Evolutionary conservation across 2,888 invertebrate species (phyloP).

Genomic region (Dascillus cervinus): DNA sequence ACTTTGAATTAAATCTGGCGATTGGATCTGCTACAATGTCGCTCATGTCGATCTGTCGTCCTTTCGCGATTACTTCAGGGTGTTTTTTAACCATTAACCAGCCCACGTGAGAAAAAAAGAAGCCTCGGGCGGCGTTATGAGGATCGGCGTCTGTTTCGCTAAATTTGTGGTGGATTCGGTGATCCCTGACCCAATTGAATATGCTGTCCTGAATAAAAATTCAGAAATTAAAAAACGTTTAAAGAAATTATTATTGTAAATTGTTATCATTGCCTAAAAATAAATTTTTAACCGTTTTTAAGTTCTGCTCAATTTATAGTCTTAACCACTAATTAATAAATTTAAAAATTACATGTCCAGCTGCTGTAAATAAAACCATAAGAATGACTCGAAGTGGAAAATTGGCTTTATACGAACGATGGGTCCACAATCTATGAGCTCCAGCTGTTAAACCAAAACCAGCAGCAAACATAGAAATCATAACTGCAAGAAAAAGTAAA

Average conservation of each 20-base stretch:
- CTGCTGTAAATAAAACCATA: conserved; percentile 72
- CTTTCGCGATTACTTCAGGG: conserved; percentile 71
- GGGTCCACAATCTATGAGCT: conserved; percentile 91
- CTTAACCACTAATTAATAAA: too few relatives aligned
- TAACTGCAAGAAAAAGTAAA: too few relatives aligned
- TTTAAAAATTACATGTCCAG: too few relatives aligned
- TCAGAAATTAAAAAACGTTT: too few relatives aligned
- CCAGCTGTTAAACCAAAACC: conserved; percentile 80
- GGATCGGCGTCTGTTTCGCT: conserved; percentile 77
- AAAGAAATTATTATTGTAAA: too few relatives aligned
- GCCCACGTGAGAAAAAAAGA: conserved; percentile 90
- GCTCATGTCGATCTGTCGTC: conserved; percentile 69
- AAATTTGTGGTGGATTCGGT: conserved; percentile 68
- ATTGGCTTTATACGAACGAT: conserved; percentile 85
- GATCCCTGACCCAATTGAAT: conserved; percentile 68
- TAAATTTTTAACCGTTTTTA: too few relatives aligned
- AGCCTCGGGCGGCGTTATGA: conserved; percentile 73
- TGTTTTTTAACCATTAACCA: conserved; percentile 90
- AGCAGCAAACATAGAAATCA: conserved; percentile 16
- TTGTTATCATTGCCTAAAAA: too few relatives aligned
- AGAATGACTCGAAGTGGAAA: conserved; percentile 75
- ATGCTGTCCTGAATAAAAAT: too few relatives aligned
- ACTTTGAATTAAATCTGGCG: too few relatives aligned
- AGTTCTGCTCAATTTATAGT: too few relatives aligned
- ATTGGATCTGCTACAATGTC: conserved; percentile 75